Percentiles rank a stretch among this genome's conserved stretches.
Evolutionary conservation across 92 coral and sea anemone species (phyloP).

Genomic region (Umimayanthus kanabou): DNA sequence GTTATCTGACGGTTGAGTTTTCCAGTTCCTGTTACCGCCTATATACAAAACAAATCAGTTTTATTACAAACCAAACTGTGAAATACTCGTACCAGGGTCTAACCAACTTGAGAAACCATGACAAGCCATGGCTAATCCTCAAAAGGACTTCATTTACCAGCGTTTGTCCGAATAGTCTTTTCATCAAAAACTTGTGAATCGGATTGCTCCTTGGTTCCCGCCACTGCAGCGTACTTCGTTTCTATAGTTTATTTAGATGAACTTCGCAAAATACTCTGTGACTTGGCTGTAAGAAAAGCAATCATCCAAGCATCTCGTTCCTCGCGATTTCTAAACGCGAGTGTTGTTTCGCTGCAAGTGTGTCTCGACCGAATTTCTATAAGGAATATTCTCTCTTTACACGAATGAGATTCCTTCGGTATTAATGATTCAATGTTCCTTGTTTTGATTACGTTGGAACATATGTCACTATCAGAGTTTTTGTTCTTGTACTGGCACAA

Average conservation of each 20-base stretch:
- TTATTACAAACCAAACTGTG: neutral
- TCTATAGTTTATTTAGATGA: neutral
- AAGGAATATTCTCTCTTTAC: slow-evolving; percentile 22
- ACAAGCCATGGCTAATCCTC: too few species aligned
- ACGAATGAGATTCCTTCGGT: slow-evolving; percentile 28
- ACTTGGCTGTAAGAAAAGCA: slow-evolving; percentile 38
- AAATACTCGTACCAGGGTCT: neutral
- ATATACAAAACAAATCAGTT: neutral
- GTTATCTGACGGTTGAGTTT: neutral
- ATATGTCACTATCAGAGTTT: slow-evolving; percentile 4
- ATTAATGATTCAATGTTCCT: slow-evolving; percentile 34
- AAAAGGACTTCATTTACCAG: too few species aligned
- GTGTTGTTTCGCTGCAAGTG: neutral
- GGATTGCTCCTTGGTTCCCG: neutral
- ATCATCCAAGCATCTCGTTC: slow-evolving; percentile 41
- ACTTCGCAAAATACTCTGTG: slow-evolving; percentile 21
- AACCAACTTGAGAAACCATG: neutral
- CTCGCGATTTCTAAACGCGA: slow-evolving; percentile 33
- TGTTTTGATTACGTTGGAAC: slow-evolving; percentile 22
- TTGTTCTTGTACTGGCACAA: slow-evolving; percentile 27
- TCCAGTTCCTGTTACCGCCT: neutral
- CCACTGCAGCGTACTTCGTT: neutral
- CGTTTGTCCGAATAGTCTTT: neutral
- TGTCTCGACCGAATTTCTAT: slow-evolving; percentile 38
- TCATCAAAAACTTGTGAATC: neutral